Base-by-base conservation (phyloP, 53 echinoderm and acorn worm genomes). In the Paracentrotus lividus region DNA sequence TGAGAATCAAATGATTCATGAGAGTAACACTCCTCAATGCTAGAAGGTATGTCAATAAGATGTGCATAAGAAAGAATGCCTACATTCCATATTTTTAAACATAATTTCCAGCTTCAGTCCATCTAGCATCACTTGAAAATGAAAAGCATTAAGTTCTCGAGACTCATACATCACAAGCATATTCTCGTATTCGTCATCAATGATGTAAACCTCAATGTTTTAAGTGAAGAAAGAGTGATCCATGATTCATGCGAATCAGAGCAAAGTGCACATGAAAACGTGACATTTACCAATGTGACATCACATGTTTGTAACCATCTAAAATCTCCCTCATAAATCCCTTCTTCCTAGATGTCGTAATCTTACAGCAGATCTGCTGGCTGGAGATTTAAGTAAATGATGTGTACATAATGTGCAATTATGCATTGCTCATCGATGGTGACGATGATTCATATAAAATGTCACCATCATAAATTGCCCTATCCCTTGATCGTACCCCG, bases 371-470 rank as follows among this genome's bases (percentile, higher is more conserved):
- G 26, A 81, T 47, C 72, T 8, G 42, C n/a, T 27, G 47, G 45
- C 44, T 81, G 47, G 81, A 47, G 81, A 24, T 18, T 32, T 12
- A 43, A 81, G 81, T 49, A 49, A 81, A 81, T 81, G 81, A 81
- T 81, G 81, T 81, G 81, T 81, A 81, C 81, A 81, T 81, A 81
- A 81, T 81, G 81, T 47, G 81, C 44, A 81, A 81, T 81, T 45
- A 81, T 81, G 81, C 81, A 81, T 27, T 3, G 14, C 27, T 81
- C 81, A 8, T 6, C 49, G 16, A 26, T 20, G 5, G 47, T 81
- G 45, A 81, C 47, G 81, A 81, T 81, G 26, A 81, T 81, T 81
- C 81, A 81, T 38, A n/a, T 47, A 81, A 81, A 81, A 81, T 81
- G 81, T 14, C 45, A 18, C 21, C 44, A 47, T n/a, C 81, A 81